Conservation (phyloP, 53 echinoderm and acorn worm species). For the Holothuria scabra region DNA sequence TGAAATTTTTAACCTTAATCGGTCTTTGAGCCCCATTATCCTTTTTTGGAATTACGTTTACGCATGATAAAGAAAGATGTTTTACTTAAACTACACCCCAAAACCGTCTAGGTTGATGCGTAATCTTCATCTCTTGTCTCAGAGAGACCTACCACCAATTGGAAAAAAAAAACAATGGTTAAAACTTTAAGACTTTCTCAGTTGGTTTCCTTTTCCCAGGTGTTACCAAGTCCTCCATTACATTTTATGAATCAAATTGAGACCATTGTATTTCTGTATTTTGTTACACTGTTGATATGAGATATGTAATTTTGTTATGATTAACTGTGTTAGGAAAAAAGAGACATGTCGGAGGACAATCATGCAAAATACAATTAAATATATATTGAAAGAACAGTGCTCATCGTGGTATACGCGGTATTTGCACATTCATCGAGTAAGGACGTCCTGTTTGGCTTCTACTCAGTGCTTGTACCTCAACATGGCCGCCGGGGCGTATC, state of each 20-base stretch:
- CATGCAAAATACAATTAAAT: too few relatives aligned
- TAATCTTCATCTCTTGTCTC: not conserved
- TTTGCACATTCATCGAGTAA: too few relatives aligned
- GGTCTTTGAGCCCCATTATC: not conserved
- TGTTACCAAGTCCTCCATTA: not conserved
- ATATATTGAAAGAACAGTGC: too few relatives aligned
- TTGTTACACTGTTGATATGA: too few relatives aligned
- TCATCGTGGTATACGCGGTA: too few relatives aligned
- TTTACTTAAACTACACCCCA: not conserved
- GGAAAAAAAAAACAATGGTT: not conserved
- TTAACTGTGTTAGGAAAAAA: too few relatives aligned
- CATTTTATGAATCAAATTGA: not conserved
- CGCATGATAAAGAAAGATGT: not conserved
- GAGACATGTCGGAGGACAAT: too few relatives aligned
- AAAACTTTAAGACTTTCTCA: constrained; percentile 10
- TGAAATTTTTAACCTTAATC: too few relatives aligned
- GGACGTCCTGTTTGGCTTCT: too few relatives aligned
- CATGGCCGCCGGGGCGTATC: too few relatives aligned
- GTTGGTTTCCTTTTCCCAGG: not conserved
- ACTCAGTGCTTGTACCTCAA: too few relatives aligned
- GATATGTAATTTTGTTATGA: too few relatives aligned
- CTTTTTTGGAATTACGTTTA: not conserved
- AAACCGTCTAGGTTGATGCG: not conserved
- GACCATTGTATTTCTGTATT: not conserved
- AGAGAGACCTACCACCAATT: not conserved